A percentile compares a stretch with the other conserved stretches of the same genome.
Evolutionary conservation across 2,888 invertebrate genomes (phyloP).

Genomic region (Alsophila aescularia): DNA sequence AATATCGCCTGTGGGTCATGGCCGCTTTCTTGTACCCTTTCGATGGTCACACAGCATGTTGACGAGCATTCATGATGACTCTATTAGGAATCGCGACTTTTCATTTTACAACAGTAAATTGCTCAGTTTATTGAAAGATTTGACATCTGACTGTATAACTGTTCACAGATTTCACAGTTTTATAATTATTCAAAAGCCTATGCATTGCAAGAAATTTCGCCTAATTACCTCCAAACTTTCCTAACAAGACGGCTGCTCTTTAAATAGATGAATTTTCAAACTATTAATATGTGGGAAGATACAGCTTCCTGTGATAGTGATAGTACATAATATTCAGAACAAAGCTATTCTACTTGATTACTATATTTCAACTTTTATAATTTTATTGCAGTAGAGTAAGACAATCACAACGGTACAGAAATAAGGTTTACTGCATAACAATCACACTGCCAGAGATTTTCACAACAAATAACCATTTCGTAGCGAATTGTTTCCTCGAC

Average conservation of each 20-base stretch:
- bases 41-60: neutral
- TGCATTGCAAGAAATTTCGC: neutral
- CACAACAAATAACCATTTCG: conserved; percentile 18
- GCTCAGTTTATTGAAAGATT: neutral
- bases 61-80: conserved; percentile 9
- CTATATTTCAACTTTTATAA: neutral
- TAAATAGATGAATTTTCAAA: no score
- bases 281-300: no score
- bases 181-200: neutral
- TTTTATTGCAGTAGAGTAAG: conserved; percentile 3
- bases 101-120: conserved; percentile 8
- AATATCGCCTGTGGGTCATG: conserved; percentile 53
- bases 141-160: conserved; percentile 1
- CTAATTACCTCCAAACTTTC: no score
- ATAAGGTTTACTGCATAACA: conserved; percentile 15
- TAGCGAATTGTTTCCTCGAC: conserved; percentile 24
- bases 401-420: conserved; percentile 21
- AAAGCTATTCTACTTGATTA: neutral
- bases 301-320: no score
- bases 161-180: conserved; percentile 7
- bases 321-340: neutral
- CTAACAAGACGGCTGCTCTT: no score
- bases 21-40: conserved; percentile 51
- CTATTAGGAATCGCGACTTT: conserved; percentile 7
- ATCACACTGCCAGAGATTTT: conserved; percentile 16